A percentile compares a stretch with the other conserved stretches of the same genome.
Evolutionary conservation across 1,140 invertebrate genomes (phyloP).

Genomic region (Drosophila triauraria): DNA sequence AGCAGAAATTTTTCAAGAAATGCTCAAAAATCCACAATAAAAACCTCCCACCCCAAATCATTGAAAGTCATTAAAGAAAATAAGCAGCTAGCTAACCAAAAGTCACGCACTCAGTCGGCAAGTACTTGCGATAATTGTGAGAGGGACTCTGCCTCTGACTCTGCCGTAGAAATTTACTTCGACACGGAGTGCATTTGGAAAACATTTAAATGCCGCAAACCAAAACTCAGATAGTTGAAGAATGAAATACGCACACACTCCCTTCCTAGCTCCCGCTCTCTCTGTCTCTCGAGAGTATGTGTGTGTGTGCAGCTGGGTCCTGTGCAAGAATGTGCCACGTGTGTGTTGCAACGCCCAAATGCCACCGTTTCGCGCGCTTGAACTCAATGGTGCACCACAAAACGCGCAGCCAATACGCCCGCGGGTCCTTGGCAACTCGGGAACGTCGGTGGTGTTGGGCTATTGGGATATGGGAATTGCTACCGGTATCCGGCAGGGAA

Average conservation of each 20-base stretch:
- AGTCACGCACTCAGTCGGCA: slow-evolving; percentile 58
- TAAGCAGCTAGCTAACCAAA: slow-evolving; percentile 61
- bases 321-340: slow-evolving; percentile 23
- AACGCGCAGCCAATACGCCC: slow-evolving; percentile 77
- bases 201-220: slow-evolving; percentile 83
- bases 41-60: slow-evolving; percentile 8
- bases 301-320: slow-evolving; percentile 35
- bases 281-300: not conserved
- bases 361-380: slow-evolving; percentile 13
- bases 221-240: slow-evolving; percentile 78
- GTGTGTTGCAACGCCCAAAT: slow-evolving; percentile 6
- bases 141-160: slow-evolving; percentile 16
- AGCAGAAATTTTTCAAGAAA: not conserved
- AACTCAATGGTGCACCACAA: slow-evolving; percentile 65
- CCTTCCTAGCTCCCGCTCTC: not conserved
- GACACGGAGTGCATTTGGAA: slow-evolving; percentile 67
- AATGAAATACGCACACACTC: slow-evolving; percentile 62
- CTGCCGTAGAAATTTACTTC: slow-evolving; percentile 23
- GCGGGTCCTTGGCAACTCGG: slow-evolving; percentile 47
- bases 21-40: not conserved
- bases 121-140: slow-evolving; percentile 60
- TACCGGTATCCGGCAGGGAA: slow-evolving; percentile 24
- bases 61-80: slow-evolving; percentile 64
- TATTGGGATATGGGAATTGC: slow-evolving; percentile 41
- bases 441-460: slow-evolving; percentile 13